Evolutionary conservation across 2,888 invertebrate species (phyloP), one percentile per base, ranked within the genome.

Genomic region (Megalurothrips usitatus): DNA sequence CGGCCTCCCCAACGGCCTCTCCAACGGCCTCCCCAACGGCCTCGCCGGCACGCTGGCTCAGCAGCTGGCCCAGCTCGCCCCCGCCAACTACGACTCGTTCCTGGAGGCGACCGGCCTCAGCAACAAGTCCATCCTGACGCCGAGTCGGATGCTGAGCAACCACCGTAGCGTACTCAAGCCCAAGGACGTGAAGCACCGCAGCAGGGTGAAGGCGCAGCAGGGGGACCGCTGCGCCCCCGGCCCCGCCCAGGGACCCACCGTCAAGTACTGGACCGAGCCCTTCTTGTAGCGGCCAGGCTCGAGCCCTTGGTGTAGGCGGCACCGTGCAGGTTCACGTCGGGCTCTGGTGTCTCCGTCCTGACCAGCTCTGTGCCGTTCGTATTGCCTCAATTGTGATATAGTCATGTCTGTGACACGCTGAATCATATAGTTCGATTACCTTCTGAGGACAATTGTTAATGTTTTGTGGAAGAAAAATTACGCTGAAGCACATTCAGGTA

Each of bases 101-200:
- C 88, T 94, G 80, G 94, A 94, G 87, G 92, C 92, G 28, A 94
- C 94, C 81, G 94, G 94, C 81, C 90, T 94, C 82, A 94, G 94
- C 87, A 93, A 93, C 83, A 94, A 94, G 87, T 93, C 94, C 79
- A 92, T 94, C 85, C 89, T 92, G 84, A 92, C 92, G 14, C 91
- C 92, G 0, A 90, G 91, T 78, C 87, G 93, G 84, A 89, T 93
- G 81, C 89, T 93, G 80, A 93, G 91, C 86, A 94, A 93, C 86
- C 94, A 94, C 85, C 92, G 93, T 85, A 92, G 90, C 85, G 92
- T 94, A 86, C 87, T 94, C 82, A 94, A 94, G 85, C 94, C 94
- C 82, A 94, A 92, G 87, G 94, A 94, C 86, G 91, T 94, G 78
- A 94, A 94, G 86, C 91, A 93, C 88, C 89, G 93, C 84, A 92